Conservation (phyloP, 2,113 vertebrate species). For the Murina feae region DNA sequence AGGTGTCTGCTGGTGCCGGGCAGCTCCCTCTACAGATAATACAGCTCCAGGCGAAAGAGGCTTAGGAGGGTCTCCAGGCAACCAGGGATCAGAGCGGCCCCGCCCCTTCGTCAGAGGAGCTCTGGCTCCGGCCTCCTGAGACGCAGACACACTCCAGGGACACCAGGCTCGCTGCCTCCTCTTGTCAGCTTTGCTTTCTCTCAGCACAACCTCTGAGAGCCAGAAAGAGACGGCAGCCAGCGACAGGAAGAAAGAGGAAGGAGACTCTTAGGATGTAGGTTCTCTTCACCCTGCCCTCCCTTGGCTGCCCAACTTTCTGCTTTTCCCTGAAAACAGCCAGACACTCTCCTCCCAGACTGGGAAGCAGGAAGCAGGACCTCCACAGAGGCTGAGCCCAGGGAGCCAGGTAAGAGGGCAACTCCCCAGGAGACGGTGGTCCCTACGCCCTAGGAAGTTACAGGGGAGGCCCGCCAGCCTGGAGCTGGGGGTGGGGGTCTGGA, state of each 20-base stretch:
- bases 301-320: neutral
- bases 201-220: neutral
- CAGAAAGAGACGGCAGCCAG: neutral
- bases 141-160: neutral
- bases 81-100: slow-evolving; percentile 78
- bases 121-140: neutral
- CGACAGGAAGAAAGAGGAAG: neutral
- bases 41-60: slow-evolving; percentile 79
- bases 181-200: neutral
- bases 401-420: slow-evolving; percentile 26
- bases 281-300: fast-evolving
- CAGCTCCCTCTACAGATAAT: slow-evolving; percentile 67
- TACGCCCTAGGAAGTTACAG: neutral
- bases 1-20: neutral
- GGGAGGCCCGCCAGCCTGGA: neutral
- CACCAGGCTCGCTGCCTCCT: neutral
- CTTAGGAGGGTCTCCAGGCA: slow-evolving; percentile 84
- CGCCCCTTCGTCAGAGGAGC: slow-evolving; percentile 30
- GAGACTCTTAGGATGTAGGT: neutral
- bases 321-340: neutral
- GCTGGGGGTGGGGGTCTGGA: no score
- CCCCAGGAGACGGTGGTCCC: neutral
- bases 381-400: neutral
- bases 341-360: neutral
- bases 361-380: neutral